Evolutionary conservation across 2,888 invertebrate genomes (phyloP).

Genomic region (Gymnoscelis rufifasciata): DNA sequence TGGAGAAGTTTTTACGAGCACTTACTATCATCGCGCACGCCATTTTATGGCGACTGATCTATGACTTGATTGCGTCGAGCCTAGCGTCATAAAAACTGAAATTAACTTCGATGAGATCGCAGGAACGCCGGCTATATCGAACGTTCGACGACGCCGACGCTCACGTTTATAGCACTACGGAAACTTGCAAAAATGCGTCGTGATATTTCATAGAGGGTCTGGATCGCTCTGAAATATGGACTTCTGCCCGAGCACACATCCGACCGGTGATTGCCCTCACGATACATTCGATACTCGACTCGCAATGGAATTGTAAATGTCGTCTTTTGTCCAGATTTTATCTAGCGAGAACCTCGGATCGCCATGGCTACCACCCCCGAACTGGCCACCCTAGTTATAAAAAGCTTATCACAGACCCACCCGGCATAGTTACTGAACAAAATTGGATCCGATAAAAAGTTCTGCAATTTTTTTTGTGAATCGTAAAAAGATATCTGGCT

Average conservation of each 20-base stretch:
- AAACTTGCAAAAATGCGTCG: neutral
- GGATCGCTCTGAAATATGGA: constrained; percentile 17
- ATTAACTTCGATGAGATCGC: constrained; percentile 8
- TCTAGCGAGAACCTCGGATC: constrained; percentile 26
- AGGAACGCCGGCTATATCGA: no score
- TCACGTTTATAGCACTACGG: no score
- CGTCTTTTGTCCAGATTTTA: constrained; percentile 26
- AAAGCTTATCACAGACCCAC: constrained; percentile 60
- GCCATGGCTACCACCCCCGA: constrained; percentile 19
- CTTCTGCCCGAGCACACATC: constrained; percentile 23
- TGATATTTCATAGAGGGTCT: neutral
- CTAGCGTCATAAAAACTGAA: constrained; percentile 13
- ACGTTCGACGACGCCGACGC: no score
- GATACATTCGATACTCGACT: constrained; percentile 25
- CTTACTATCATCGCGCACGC: constrained; percentile 22
- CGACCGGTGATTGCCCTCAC: constrained; percentile 30
- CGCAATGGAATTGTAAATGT: constrained; percentile 22
- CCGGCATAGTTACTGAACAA: constrained; percentile 58
- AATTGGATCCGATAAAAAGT: constrained; percentile 63
- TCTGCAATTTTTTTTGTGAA: constrained; percentile 51
- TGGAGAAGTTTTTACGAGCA: constrained; percentile 26
- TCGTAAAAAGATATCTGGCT: constrained; percentile 55
- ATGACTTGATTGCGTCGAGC: constrained; percentile 20
- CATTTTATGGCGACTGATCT: constrained; percentile 24
- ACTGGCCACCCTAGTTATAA: constrained; percentile 51